A percentile compares a stretch with the other conserved stretches of the same genome.
These are phyloP conservation scores for Hydrotaea cyrtoneurina DNA, from an alignment of 2,888 invertebrate genomes.

Conservation along the genomic window DNA sequence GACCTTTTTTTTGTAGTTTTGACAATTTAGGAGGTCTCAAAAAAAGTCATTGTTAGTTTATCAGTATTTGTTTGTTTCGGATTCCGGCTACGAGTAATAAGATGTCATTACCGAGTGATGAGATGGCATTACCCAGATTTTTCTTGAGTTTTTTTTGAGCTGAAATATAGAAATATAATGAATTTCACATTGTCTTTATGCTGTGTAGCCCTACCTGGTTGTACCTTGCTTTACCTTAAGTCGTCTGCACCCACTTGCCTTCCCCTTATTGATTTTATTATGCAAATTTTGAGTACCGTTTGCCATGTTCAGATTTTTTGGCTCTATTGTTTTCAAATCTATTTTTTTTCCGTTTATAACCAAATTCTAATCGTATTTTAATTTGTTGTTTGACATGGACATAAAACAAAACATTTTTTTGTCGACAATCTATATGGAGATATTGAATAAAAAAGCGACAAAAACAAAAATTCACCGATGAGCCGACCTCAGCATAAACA, in stretches of 20 bases:
- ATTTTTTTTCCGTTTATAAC: slow-evolving; percentile 21
- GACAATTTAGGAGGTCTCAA: too few species aligned
- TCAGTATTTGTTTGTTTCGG: too few species aligned
- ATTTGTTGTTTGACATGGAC: slow-evolving; percentile 52
- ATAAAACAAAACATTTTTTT: slow-evolving; percentile 48
- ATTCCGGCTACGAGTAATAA: too few species aligned
- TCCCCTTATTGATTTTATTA: neutral
- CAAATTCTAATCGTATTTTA: slow-evolving; percentile 62
- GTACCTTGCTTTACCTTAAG: too few species aligned
- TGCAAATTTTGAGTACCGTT: neutral
- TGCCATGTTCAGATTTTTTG: too few species aligned
- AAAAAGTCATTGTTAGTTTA: too few species aligned
- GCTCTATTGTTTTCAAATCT: too few species aligned
- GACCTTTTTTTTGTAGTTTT: too few species aligned
- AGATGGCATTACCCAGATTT: too few species aligned
- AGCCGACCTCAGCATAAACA: neutral
- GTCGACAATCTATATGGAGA: neutral
- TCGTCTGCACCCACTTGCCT: neutral
- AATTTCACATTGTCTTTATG: neutral
- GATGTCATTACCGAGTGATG: too few species aligned
- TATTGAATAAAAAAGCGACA: neutral
- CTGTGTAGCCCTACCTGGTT: neutral
- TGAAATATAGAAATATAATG: too few species aligned
- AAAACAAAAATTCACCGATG: neutral
- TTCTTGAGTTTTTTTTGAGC: too few species aligned